phyloP scores from a whole-genome alignment of 2,797 vertebrate genomes.

The Enteromius fasciolatus region DNA sequence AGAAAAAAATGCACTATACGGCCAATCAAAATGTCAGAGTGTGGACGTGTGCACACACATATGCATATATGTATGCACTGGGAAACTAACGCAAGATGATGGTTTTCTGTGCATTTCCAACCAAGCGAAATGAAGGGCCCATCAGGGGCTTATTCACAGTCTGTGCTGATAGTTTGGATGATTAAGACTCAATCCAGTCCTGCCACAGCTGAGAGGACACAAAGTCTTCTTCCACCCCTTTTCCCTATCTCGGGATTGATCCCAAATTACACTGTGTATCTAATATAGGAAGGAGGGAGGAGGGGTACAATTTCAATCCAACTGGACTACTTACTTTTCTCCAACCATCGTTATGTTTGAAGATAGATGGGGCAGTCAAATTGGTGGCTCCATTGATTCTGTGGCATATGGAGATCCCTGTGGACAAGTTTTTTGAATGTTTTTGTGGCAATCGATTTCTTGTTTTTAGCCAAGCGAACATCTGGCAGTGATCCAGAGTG shows the following conservation, averaged over 20 bases:
- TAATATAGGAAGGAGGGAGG: constrained; percentile 24
- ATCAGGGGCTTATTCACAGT: constrained; percentile 55
- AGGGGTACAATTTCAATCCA: constrained; percentile 19
- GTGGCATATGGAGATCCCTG: constrained; percentile 4
- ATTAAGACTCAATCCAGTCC: constrained; percentile 57
- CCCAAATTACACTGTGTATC: constrained; percentile 48
- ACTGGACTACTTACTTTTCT: constrained; percentile 25
- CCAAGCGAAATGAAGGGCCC: constrained; percentile 50
- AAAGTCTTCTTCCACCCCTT: background rate
- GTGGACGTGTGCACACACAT: constrained; percentile 9
- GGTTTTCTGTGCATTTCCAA: constrained; percentile 51
- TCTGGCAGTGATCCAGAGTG: constrained; percentile 38
- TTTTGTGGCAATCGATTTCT: constrained; percentile 5
- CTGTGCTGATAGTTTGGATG: constrained; percentile 52
- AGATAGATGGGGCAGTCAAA: constrained; percentile 32
- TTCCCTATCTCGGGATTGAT: constrained; percentile 23
- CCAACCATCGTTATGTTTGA: background rate
- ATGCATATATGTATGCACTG: constrained; percentile 27
- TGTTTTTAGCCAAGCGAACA: constrained; percentile 39
- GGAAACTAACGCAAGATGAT: constrained; percentile 53
- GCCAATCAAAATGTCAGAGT: constrained; percentile 28
- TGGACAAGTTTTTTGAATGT: constrained; percentile 22
- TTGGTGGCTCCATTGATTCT: constrained; percentile 19
- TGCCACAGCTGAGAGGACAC: constrained; percentile 47
- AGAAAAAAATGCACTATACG: constrained; percentile 10